Evolutionary conservation across 1,140 invertebrate genomes (phyloP), one percentile per base, ranked within the genome.

Genomic region (Varroa destructor): DNA sequence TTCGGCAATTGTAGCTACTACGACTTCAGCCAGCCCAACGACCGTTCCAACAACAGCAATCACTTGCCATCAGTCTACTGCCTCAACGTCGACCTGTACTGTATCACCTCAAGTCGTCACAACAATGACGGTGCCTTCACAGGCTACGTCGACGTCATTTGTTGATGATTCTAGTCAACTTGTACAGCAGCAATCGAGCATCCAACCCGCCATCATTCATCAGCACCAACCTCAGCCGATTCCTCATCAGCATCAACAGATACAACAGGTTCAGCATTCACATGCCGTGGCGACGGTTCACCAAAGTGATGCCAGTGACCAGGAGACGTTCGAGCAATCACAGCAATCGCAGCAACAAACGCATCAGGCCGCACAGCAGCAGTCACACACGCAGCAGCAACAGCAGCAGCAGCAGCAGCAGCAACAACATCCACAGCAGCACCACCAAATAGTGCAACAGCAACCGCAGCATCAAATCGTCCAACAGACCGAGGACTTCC

Each of bases 161-260:
- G 61, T 67, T 2, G 61, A 67, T 2, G 61, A 67, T 37, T 67
- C 61, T 67, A 67, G 61, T 67, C 61, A 67, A 67, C 61, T 67
- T 67, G 61, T 67, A 67, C 61, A 67, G 46, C 61, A 40, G 40
- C 61, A 67, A 46, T 67, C 61, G 46, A 43, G 12, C 61, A 51
- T 51, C 8, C 61, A 67, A 43, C 61, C 40, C 40, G 40, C 40
- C 40, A 43, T 67, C 40, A 37, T 40, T 67, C 61, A 67, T 43
- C 40, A 40, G 5, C 40, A 67, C 61, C 61, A 67, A 14, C 12
- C 61, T 67, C 61, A 67, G 37, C 40, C 40, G 12, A 40, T 43
- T 43, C 46, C 46, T 51, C 46, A 51, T 51, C 46, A 51, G 46
- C 46, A 51, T 51, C 46, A 51, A 8, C 46, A 51, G 3, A 51